Conservation (phyloP, 2,113 vertebrate species). For the Mionectes macconnelli region DNA sequence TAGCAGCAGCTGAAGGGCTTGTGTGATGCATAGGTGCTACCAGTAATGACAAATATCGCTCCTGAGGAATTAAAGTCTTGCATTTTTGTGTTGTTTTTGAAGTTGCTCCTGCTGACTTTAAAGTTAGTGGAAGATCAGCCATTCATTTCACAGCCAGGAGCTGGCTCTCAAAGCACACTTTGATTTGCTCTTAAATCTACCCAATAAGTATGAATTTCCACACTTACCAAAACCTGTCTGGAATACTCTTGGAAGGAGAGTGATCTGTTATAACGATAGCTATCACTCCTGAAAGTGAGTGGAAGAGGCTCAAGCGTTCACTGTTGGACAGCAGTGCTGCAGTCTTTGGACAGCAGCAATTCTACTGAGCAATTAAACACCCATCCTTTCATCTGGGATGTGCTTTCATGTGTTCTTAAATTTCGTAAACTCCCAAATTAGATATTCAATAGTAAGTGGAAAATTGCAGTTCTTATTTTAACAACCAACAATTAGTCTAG, state of each 20-base stretch:
- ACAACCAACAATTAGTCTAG: not conserved
- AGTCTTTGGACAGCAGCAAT: not conserved
- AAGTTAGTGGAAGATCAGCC: not conserved
- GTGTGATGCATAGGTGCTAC: not conserved
- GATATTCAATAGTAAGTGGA: not conserved
- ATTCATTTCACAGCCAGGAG: not conserved
- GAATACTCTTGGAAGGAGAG: not conserved
- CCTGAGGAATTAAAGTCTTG: not conserved
- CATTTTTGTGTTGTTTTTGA: not conserved
- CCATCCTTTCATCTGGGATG: not conserved
- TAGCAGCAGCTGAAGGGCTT: not conserved
- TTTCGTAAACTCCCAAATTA: conserved; percentile 41
- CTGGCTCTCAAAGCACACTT: not conserved
- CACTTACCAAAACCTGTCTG: not conserved
- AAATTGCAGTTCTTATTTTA: conserved; percentile 22
- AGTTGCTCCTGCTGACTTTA: not conserved
- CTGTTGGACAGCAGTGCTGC: not conserved
- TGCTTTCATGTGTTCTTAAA: conserved; percentile 35
- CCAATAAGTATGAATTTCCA: not conserved
- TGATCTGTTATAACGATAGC: not conserved
- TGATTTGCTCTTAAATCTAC: not conserved
- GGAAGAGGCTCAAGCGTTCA: not conserved
- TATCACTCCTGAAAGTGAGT: not conserved
- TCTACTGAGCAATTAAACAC: not conserved
- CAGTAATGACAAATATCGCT: not conserved